Evolutionary conservation across 2,797 vertebrate genomes (phyloP).

Genomic region (Odontamblyopus rebecca): DNA sequence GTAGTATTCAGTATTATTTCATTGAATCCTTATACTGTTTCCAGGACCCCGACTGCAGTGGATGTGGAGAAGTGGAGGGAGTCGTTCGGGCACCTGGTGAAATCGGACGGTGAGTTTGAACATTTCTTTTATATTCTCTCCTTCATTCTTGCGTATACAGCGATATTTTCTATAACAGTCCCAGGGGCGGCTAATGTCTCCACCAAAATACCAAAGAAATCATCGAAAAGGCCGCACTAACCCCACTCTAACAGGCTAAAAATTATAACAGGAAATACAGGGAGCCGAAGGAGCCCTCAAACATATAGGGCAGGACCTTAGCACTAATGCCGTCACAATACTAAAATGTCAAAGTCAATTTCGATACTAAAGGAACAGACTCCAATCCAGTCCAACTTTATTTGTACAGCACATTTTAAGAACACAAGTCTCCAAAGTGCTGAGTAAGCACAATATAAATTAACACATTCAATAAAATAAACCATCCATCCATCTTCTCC

Average conservation of each 20-base stretch:
- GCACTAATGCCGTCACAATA: no score
- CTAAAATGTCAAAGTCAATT: no score
- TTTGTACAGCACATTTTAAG: no score
- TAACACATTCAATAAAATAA: no score
- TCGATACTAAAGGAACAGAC: no score
- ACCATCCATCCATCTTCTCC: no score
- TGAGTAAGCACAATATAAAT: no score
- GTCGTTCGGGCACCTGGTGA: slow-evolving; percentile 86
- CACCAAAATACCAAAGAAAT: background rate
- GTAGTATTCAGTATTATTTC: background rate
- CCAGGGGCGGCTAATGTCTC: background rate
- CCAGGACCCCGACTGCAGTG: slow-evolving; percentile 75
- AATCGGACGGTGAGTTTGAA: slow-evolving; percentile 82
- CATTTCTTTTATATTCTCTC: background rate
- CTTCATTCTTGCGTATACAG: background rate
- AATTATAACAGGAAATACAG: background rate
- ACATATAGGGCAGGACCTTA: no score
- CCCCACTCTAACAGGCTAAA: background rate
- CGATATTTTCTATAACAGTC: background rate
- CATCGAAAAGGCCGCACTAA: background rate
- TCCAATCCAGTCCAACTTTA: no score
- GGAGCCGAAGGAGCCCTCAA: background rate
- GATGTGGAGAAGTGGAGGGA: slow-evolving; percentile 89
- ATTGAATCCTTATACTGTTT: background rate
- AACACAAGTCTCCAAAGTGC: no score